These are phyloP conservation scores for Platycheirus rosarum DNA, from an alignment of 2,888 invertebrate genomes.

Conservation along the genomic window DNA sequence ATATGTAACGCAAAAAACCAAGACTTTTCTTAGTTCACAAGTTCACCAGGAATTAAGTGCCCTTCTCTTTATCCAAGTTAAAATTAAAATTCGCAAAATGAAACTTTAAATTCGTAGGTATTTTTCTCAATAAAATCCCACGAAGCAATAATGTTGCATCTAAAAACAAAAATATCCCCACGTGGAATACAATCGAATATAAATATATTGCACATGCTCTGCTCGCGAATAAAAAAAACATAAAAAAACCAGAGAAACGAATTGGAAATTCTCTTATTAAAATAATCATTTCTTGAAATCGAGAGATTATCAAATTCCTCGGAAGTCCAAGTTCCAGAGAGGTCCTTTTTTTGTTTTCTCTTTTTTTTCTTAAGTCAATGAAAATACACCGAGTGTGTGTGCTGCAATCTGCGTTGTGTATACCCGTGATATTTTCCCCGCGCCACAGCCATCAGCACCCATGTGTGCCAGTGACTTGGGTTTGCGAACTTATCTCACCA, in stretches of 20 bases:
- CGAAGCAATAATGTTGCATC: too few species aligned
- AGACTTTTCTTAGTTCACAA: too few species aligned
- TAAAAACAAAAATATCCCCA: conserved; percentile 19
- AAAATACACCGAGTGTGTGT: conserved; percentile 14
- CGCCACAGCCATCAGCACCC: conserved; percentile 23
- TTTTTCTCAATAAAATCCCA: too few species aligned
- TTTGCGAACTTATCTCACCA: conserved; percentile 59
- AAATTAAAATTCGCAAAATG: too few species aligned
- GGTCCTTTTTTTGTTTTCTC: conserved; percentile 34
- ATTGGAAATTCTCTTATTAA: conserved; percentile 76
- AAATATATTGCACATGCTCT: conserved; percentile 42
- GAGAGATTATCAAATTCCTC: conserved; percentile 73
- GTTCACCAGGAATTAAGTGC: too few species aligned
- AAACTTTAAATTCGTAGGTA: too few species aligned
- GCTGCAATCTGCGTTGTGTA: conserved; percentile 65
- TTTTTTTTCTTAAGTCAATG: conserved; percentile 20
- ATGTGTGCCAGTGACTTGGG: conserved; percentile 35
- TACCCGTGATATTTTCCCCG: conserved; percentile 12
- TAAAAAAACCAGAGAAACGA: conserved; percentile 59
- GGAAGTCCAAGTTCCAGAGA: conserved; percentile 61
- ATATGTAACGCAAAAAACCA: too few species aligned
- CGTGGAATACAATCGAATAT: conserved; percentile 34
- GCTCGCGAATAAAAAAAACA: conserved; percentile 22
- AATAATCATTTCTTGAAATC: conserved; percentile 75
- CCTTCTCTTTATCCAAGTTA: too few species aligned